Evolutionary conservation across 2,797 vertebrate genomes (phyloP), one percentile per base, ranked within the genome.

Genomic region (Anabacerthia variegaticeps): DNA sequence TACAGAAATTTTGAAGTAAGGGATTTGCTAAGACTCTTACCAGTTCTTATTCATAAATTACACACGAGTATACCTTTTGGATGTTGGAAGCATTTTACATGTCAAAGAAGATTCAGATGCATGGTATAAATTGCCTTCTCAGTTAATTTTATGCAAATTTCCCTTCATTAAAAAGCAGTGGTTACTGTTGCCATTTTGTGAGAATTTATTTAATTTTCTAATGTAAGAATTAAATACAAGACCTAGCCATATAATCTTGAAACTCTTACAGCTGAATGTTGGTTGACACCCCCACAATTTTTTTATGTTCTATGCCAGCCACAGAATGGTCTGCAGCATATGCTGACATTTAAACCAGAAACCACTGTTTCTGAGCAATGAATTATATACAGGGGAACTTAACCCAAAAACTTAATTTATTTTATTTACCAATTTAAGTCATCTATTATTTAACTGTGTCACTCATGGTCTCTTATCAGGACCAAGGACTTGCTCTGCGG

Each of bases 301-400:
- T 88, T 90, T 82, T 18, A 87, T 52, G 55, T 58, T 82, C 77
- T 49, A 21, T 41, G 61, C 74, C 82, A 92, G 86, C 37, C 80
- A 88, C 43, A 68, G 54, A 76, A 61, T 3, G 80, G 27, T 48
- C 58, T 55, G 56, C 34, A 81, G 66, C 58, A 88, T 41, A 80
- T n/a, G 37, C 59, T 88, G 76, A 84, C 51, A 65, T 84, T 89
- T 91, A 81, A 94, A 86, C 21, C 17, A 68, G 37, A 88, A 93
- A 79, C 26, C 24, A 71, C 68, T 61, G 7, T 7, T 92, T 83
- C 41, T 83, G 41, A 85, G 56, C 15, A 55, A 43, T 32, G 28
- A 86, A 84, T 66, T 72, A 72, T 11, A 55, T 23, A 48, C 18
- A 54, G 10, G 15, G 16, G 36, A 83, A 77, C 52, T 52, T 9